Percentiles rank a stretch among this genome's conserved stretches.
Evolutionary conservation across 2,797 vertebrate genomes (phyloP).

Genomic region (Megaceryle alcyon): DNA sequence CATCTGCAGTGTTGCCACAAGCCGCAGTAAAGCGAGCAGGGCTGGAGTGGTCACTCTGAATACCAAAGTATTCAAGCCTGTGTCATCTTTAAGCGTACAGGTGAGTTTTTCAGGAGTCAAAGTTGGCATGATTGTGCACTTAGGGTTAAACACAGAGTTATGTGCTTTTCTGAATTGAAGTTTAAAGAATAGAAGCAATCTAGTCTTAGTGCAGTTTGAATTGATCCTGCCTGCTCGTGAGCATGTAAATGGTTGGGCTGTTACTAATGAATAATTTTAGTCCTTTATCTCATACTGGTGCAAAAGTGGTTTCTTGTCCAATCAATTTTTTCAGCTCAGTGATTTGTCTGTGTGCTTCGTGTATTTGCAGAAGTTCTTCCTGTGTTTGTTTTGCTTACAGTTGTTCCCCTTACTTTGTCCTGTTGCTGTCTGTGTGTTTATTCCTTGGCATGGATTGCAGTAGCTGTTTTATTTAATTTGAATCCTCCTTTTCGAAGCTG

Average conservation of each 20-base stretch:
- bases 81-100: rapidly evolving
- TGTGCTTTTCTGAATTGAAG: not conserved
- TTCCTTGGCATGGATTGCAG: not conserved
- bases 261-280: not conserved
- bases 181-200: not conserved
- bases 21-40: not conserved
- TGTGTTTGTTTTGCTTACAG: rapidly evolving
- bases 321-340: not conserved
- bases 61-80: not conserved
- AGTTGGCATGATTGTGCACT: not conserved
- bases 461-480: not conserved
- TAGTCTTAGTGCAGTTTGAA: not conserved
- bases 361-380: not conserved
- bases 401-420: not conserved
- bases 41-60: not conserved
- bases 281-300: not conserved
- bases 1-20: not conserved
- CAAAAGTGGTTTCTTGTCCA: not conserved
- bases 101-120: not conserved
- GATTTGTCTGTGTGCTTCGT: not conserved
- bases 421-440: not conserved
- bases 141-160: not conserved
- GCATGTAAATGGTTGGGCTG: rapidly evolving
- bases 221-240: not conserved
- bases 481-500: not conserved